These are phyloP conservation scores for Drosophila histrio DNA, from an alignment of 2,888 invertebrate genomes.

Conservation along the genomic window DNA sequence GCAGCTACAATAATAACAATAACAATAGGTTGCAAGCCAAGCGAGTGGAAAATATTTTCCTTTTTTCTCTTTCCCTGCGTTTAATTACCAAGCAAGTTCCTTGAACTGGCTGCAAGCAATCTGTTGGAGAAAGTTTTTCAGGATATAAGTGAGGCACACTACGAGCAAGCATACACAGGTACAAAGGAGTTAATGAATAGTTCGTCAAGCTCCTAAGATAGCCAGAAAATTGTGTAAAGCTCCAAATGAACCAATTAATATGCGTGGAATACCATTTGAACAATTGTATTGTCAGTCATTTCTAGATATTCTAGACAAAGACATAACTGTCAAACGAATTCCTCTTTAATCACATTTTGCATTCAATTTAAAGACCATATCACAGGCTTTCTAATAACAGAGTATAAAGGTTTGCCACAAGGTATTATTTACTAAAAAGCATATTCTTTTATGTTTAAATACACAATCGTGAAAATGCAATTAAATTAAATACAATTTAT, in stretches of 20 bases:
- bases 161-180: slow-evolving; percentile 14
- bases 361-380: background rate
- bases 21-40: slow-evolving; percentile 49
- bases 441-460: background rate
- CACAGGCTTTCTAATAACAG: background rate
- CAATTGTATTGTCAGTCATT: background rate
- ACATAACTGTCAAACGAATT: background rate
- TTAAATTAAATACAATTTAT: slow-evolving; percentile 5
- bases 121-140: slow-evolving; percentile 28
- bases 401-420: background rate
- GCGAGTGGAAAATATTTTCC: slow-evolving; percentile 66
- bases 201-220: background rate
- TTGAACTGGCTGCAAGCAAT: slow-evolving; percentile 40
- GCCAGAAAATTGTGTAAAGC: background rate
- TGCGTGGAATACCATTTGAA: background rate
- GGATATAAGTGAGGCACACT: background rate
- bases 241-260: slow-evolving; percentile 3
- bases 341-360: background rate
- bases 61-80: slow-evolving; percentile 38
- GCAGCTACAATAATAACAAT: slow-evolving; percentile 40
- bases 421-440: background rate
- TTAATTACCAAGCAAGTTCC: slow-evolving; percentile 70
- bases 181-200: slow-evolving; percentile 1
- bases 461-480: background rate
- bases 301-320: background rate